Conservation (phyloP, 2,797 vertebrate species). For the Aulostomus chinensis region DNA sequence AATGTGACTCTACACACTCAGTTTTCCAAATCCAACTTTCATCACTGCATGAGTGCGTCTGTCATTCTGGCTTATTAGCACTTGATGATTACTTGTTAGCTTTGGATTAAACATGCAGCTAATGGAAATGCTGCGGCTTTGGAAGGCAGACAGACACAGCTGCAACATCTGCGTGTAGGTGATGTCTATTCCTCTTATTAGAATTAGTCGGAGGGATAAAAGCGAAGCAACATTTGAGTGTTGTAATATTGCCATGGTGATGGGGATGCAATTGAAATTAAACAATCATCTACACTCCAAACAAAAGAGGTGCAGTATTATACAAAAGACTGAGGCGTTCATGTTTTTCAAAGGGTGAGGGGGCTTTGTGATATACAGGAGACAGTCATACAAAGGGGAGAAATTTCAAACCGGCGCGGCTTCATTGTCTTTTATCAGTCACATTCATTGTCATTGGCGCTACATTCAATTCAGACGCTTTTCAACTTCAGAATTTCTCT, state of each 20-base stretch:
- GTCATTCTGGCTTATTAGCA: slow-evolving; percentile 58
- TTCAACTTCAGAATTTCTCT: no score
- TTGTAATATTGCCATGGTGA: slow-evolving; percentile 44
- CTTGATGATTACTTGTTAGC: slow-evolving; percentile 66
- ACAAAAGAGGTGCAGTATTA: slow-evolving; percentile 48
- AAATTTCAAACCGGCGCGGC: slow-evolving; percentile 31
- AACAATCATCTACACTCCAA: slow-evolving; percentile 44
- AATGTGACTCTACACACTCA: slow-evolving; percentile 33
- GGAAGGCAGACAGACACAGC: slow-evolving; percentile 10
- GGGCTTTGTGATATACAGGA: slow-evolving; percentile 48
- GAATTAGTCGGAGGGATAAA: slow-evolving; percentile 24
- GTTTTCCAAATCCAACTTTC: slow-evolving; percentile 54
- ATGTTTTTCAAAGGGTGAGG: slow-evolving; percentile 43
- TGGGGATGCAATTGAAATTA: slow-evolving; percentile 56
- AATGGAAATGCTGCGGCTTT: slow-evolving; percentile 17
- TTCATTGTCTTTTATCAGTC: slow-evolving; percentile 1
- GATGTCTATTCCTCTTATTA: slow-evolving; percentile 16
- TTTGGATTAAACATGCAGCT: slow-evolving; percentile 46
- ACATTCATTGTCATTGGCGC: slow-evolving; percentile 13
- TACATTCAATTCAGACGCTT: no score
- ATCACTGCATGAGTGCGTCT: slow-evolving; percentile 32
- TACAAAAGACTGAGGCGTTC: slow-evolving; percentile 52
- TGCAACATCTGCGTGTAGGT: not conserved
- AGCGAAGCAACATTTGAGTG: slow-evolving; percentile 24
- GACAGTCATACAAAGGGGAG: slow-evolving; percentile 52